Evolutionary conservation across 2,888 invertebrate genomes (phyloP).

Genomic region (Eristalinus aeneus): DNA sequence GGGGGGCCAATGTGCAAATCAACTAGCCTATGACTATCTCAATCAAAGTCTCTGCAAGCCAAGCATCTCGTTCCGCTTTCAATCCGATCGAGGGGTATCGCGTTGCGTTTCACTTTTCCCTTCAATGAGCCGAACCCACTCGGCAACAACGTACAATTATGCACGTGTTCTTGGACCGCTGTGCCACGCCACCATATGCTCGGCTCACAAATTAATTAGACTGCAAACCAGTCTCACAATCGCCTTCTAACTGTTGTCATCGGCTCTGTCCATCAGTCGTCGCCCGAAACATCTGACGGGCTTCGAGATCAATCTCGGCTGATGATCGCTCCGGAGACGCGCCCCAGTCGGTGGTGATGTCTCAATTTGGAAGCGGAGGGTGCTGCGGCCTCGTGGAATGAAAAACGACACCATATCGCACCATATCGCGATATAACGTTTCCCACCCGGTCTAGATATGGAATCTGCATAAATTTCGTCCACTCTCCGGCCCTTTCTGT

Average conservation of each 20-base stretch:
- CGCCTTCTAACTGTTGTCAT: not conserved
- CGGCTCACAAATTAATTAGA: constrained; percentile 40
- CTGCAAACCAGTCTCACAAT: constrained; percentile 2
- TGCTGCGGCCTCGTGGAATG: constrained; percentile 11
- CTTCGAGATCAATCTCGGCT: constrained; percentile 32
- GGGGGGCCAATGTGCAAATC: constrained; percentile 19
- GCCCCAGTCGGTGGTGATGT: constrained; percentile 8
- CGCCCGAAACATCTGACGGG: not conserved
- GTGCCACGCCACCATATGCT: constrained; percentile 19
- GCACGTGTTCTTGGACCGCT: constrained; percentile 20
- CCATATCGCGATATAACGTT: constrained; percentile 38
- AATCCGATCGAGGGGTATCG: not conserved
- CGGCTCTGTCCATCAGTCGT: not conserved
- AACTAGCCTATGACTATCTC: constrained; percentile 42
- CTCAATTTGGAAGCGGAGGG: constrained; percentile 43
- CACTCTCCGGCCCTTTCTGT: too few relatives aligned
- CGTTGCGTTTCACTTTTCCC: constrained; percentile 27
- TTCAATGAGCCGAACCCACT: not conserved
- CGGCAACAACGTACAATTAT: constrained; percentile 32
- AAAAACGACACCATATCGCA: constrained; percentile 38
- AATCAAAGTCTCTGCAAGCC: constrained; percentile 25
- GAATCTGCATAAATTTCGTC: not conserved
- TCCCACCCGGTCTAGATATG: constrained; percentile 24
- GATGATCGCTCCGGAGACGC: constrained; percentile 16
- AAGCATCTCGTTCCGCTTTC: constrained; percentile 51